A percentile compares a stretch with the other conserved stretches of the same genome.
Conservation (phyloP, 2,797 vertebrate species). For the Macrochelys suwanniensis region DNA sequence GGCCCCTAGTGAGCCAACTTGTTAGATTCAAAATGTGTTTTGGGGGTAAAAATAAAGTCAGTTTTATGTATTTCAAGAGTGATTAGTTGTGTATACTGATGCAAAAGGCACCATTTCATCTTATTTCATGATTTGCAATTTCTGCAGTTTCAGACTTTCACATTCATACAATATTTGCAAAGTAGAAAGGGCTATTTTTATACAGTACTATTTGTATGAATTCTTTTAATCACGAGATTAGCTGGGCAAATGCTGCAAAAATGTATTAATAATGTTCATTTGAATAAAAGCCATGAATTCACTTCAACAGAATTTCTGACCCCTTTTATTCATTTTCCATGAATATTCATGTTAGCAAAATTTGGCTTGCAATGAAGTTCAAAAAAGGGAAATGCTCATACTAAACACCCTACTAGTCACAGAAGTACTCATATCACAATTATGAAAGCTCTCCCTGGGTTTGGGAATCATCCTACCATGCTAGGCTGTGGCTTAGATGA, state of each 20-base stretch:
- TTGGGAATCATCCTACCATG: background rate
- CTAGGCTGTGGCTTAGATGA: background rate
- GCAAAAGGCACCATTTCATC: background rate
- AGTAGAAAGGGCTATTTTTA: background rate
- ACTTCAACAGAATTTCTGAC: background rate
- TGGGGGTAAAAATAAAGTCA: conserved; percentile 14
- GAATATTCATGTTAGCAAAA: conserved; percentile 23
- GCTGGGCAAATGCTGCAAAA: background rate
- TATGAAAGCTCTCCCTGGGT: background rate
- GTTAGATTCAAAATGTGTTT: too few relatives aligned
- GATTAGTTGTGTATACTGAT: conserved; percentile 6
- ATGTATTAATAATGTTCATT: background rate
- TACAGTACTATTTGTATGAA: background rate
- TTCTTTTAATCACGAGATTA: background rate
- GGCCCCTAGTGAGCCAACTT: too few relatives aligned
- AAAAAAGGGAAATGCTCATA: background rate
- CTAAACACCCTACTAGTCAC: background rate
- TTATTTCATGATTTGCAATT: background rate
- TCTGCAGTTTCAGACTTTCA: conserved; percentile 13
- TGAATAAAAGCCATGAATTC: conserved; percentile 9
- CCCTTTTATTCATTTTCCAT: background rate
- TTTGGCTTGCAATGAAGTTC: background rate
- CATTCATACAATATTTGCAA: background rate
- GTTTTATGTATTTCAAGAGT: conserved; percentile 40
- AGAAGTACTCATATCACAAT: background rate